Evolutionary conservation across 2,797 vertebrate genomes (phyloP), one percentile per base, ranked within the genome.

Genomic region (Dendrocincla fuliginosa): DNA sequence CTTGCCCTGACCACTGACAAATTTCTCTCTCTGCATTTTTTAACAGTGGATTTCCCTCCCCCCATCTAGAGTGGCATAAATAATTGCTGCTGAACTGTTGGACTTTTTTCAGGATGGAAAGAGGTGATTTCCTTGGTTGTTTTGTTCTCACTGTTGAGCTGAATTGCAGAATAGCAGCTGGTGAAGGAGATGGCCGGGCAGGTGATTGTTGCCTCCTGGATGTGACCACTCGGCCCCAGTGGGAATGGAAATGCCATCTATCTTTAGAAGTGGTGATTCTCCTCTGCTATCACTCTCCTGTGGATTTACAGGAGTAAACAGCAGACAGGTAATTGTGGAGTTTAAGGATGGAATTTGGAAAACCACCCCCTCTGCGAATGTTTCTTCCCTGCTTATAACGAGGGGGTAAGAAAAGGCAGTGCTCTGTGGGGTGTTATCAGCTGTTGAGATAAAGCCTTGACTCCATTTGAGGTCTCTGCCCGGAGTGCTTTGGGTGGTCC

Each of bases 361-460:
- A 81, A 37, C 5, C 15, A 27, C 0, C 12, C 28, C 9, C 5
- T 74, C 28, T 18, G 4, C 0, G 2, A 37, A 1, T 16, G 13
- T 61, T 2, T 1, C 64, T 73, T 53, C 61, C 57, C 33, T 74
- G 42, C 7, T 49, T 60, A 6, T 35, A 71, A 55, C 0, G 1
- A 52, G 16, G 15, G 11, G 23, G 32, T 23, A 20, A 37, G 49
- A 68, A 65, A 55, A 78, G 17, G 28, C 2, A 12, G 20, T 56
- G 44, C 35, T 42, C 49, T 68, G 52, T 6, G 4, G 44, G 32
- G 8, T 81, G 35, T 78, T 49, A 61, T 11, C 77, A 86, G 60
- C 35, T 67, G 42, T 15, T 64, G 64, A 79, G 46, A 46, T 49
- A 32, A 75, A 69, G 39, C 44, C n/a, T 67, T 71, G 35, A n/a